phyloP scores from a whole-genome alignment of 2,888 invertebrate species.

The Biston stratarius region DNA sequence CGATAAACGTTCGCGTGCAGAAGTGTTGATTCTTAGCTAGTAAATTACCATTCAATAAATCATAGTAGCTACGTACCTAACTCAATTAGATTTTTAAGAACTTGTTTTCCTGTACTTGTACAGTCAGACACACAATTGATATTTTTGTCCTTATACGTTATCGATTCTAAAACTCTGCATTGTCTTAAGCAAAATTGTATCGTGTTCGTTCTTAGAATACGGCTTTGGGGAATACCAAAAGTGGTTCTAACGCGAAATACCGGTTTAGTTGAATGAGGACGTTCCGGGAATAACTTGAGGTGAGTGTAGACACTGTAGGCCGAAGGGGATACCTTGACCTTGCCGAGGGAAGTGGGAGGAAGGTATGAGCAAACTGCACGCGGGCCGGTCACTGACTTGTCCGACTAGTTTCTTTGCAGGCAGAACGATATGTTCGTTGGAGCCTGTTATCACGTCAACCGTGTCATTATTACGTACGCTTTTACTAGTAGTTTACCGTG shows the following conservation, averaged over 20 bases:
- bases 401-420: conserved; percentile 68
- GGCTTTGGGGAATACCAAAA: conserved; percentile 38
- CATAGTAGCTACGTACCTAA: conserved; percentile 1
- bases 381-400: conserved; percentile 75
- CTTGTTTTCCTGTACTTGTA: not conserved
- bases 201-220: conserved; percentile 2
- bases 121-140: conserved; percentile 4
- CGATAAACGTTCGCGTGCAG: conserved; percentile 11
- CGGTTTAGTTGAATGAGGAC: conserved; percentile 54
- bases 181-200: conserved; percentile 8
- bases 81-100: conserved; percentile 14
- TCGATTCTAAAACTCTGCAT: not conserved
- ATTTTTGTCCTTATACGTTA: conserved; percentile 1
- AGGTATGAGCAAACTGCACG: conserved; percentile 55
- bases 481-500: not conserved
- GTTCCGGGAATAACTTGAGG: conserved; percentile 66
- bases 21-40: conserved; percentile 12
- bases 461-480: not conserved
- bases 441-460: conserved; percentile 21
- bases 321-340: conserved; percentile 74
- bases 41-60: conserved; percentile 15
- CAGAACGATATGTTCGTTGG: conserved; percentile 54
- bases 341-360: conserved; percentile 67
- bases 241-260: conserved; percentile 38
- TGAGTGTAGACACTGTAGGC: conserved; percentile 43